Base-by-base conservation (phyloP, 92 coral and sea anemone genomes). In the Pocillopora grandis region DNA sequence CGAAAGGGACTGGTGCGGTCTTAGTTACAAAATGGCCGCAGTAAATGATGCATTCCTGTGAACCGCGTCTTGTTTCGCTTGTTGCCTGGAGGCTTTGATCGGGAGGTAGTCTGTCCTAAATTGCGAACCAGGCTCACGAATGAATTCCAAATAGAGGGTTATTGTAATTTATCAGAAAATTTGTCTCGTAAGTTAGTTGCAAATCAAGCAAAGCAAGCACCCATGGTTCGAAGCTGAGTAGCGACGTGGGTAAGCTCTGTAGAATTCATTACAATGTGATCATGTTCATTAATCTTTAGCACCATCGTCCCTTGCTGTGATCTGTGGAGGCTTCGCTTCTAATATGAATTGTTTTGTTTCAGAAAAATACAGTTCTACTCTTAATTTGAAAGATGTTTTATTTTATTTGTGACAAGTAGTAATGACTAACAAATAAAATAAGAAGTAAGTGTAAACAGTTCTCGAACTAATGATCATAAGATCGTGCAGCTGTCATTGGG, bases 21-120 rank as follows among this genome's bases (percentile, higher is more conserved):
- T 56, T 80, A 80, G 84, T 80, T 56, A 80, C 84, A 80, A 80
- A 66, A 80, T 68, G 76, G 84, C 67, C n/a, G 65, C 12, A 21
- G 17, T 12, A 48, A 19, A 1, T 18, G 13, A 20, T 31, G 58
- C 66, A 69, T 80, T 80, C 77, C 85, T 81, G 57, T 59, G 58
- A 58, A 31, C 5, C 35, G 85, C 76, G 76, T 76, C 80, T 13
- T 12, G 19, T n/a, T 58, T 52, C 1, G 14, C 27, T 63, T 42
- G 71, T 62, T 77, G 81, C 59, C 68, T 77, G 12, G 81, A 77
- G 36, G 68, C 67, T 60, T 36, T 10, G 10, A 6, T 78, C 52
- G 33, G 15, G 64, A 36, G 5, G 17, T n/a, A 20, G 65, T 52
- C 58, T 48, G 7, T 58, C 12, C 17, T 2, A 66, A 81, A 71